Base-by-base conservation (phyloP, 53 echinoderm and acorn worm species). In the Antedon mediterranea region DNA sequence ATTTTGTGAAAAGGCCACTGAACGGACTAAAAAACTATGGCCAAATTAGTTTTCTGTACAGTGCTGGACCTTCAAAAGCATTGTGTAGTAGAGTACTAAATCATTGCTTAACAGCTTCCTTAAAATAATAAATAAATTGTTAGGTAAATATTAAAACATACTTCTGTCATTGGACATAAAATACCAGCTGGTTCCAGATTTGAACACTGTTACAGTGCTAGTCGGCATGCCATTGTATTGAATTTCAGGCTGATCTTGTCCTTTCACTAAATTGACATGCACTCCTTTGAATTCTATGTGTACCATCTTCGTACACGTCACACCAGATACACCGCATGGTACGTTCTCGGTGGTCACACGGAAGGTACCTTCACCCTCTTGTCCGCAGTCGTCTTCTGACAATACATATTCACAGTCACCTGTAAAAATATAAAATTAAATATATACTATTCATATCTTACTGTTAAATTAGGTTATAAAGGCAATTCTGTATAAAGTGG, bases 401-500 rank as follows among this genome's bases (percentile, higher is more conserved):
- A 94, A 43, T 4, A 89, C 71, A 81, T 91, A 94, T 57, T 84
- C 85, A 41, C 91, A 94, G 44, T 87, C 82, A 72, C 95, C 95
- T 94, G n/a, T n/a, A n/a, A n/a, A n/a, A n/a, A n/a, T n/a, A n/a
- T n/a, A n/a, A n/a, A n/a, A n/a, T n/a, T n/a, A n/a, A n/a, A n/a
- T n/a, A n/a, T n/a, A n/a, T n/a, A n/a, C n/a, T n/a, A n/a, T n/a
- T n/a, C n/a, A n/a, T n/a, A n/a, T n/a, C n/a, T n/a, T n/a, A n/a
- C n/a, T n/a, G n/a, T n/a, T n/a, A n/a, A n/a, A n/a, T n/a, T n/a
- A n/a, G n/a, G n/a, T n/a, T n/a, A n/a, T n/a, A n/a, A n/a, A n/a
- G n/a, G n/a, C n/a, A n/a, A n/a, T n/a, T n/a, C n/a, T n/a, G n/a
- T n/a, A n/a, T n/a, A n/a, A n/a, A n/a, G n/a, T n/a, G n/a, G n/a